Evolutionary conservation across 2,888 invertebrate species (phyloP), one percentile per base, ranked within the genome.

Genomic region (Scrobipalpa costella): DNA sequence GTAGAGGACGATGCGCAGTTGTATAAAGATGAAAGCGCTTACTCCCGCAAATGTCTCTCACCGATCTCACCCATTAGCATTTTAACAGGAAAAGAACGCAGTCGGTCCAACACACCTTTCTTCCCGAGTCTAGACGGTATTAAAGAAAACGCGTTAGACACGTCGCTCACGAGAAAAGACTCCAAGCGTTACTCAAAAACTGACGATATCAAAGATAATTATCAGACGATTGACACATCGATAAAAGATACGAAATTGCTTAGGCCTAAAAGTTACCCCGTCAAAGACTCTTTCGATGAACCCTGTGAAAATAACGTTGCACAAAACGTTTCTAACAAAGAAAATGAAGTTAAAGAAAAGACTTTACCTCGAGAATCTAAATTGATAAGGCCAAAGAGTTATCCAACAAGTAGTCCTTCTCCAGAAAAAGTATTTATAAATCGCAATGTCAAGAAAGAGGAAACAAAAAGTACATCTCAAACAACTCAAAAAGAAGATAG

Each of bases 221-320:
- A 84, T 75, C 72, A 83, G 71, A 64, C 79, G 69, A 78, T 83
- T 58, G 81, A 83, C 67, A 70, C 66, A 11, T 71, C 81, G 44
- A 85, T 75, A 62, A 91, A 87, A 69, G 90, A 91, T 67, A 85
- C 88, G 13, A 88, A 82, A 73, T 77, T 93, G 50, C 79, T 83
- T 49, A 85, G 94, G 47, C 94, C 94, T 7, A 93, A 93, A 72
- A 94, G 94, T 72, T 94, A 93, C 73, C 94, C 94, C 8, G 89
- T 87, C 0, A 88, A 89, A 76, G 85, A 86, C 67, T 73, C 78
- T 15, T 55, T 55, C 66, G 85, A 85, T 34, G 84, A 84, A 64
- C 76, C 80, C 21, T 67, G 67, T 62, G 77, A 83, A 63, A 78
- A 71, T 63, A 65, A 64, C 13, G 64, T 73, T 34, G 73, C 79